phyloP scores from a whole-genome alignment of 2,113 vertebrate genomes.

The Larimichthys crocea region DNA sequence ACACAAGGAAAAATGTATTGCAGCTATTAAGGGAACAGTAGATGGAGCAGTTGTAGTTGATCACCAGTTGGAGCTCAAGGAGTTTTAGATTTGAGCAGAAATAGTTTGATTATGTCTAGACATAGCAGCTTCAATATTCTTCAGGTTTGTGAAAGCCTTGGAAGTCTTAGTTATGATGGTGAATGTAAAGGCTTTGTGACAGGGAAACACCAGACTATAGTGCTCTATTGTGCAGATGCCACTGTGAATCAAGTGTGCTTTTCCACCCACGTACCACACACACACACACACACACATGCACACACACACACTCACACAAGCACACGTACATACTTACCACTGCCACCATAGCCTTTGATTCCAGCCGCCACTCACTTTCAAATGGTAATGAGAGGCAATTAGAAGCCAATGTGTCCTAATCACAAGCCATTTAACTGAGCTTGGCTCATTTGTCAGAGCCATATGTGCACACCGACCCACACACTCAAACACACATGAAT shows the following conservation, averaged over 20 bases:
- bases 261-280: conserved; percentile 27
- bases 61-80: neutral
- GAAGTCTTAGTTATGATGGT: neutral
- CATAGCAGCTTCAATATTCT: neutral
- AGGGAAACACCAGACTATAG: conserved; percentile 20
- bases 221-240: conserved; percentile 35
- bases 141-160: neutral
- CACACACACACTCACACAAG: conserved; percentile 5
- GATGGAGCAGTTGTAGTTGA: conserved; percentile 24
- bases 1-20: neutral
- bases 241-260: conserved; percentile 38
- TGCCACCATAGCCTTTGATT: conserved; percentile 71
- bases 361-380: conserved; percentile 79
- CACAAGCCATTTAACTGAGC: conserved; percentile 77
- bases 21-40: conserved; percentile 15
- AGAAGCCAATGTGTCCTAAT: conserved; percentile 82
- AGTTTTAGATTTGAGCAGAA: neutral
- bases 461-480: conserved; percentile 49
- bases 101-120: neutral
- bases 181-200: conserved; percentile 3
- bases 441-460: conserved; percentile 75
- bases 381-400: conserved; percentile 84
- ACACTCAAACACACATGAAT: conserved; percentile 49
- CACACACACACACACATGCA: conserved; percentile 17
- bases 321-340: conserved; percentile 37